Conservation (phyloP, 2,113 vertebrate species). For the Phodopus roborovskii region DNA sequence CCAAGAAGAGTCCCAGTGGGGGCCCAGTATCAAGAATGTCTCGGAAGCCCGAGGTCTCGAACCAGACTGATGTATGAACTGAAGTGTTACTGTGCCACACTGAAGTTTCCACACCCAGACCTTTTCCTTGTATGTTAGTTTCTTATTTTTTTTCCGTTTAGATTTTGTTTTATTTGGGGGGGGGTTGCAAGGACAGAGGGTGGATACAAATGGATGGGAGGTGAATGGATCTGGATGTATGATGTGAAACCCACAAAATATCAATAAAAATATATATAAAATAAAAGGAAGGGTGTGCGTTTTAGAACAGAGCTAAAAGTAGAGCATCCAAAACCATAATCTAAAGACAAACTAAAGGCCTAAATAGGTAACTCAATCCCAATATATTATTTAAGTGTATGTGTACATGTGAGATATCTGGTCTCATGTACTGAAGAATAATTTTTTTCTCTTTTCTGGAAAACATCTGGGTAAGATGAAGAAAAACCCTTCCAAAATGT, state of each 20-base stretch:
- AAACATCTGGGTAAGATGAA: neutral
- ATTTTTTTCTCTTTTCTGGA: neutral
- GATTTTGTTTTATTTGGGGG: neutral
- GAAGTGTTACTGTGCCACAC: neutral
- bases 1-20: neutral
- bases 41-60: neutral
- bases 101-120: neutral
- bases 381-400: neutral
- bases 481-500: neutral
- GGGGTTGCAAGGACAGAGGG: neutral
- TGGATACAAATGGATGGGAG: neutral
- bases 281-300: neutral
- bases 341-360: slow-evolving; percentile 11
- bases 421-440: neutral
- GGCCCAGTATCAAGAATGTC: neutral
- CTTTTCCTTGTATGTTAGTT: neutral
- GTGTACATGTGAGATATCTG: neutral
- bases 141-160: neutral
- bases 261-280: neutral
- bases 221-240: neutral
- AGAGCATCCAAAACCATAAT: neutral
- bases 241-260: neutral
- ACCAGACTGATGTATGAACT: neutral
- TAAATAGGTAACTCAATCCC: neutral
- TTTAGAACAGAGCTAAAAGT: slow-evolving; percentile 6